These are phyloP conservation scores for Octonoba sinensis DNA, from an alignment of 2,888 invertebrate species.

Conservation along the genomic window DNA sequence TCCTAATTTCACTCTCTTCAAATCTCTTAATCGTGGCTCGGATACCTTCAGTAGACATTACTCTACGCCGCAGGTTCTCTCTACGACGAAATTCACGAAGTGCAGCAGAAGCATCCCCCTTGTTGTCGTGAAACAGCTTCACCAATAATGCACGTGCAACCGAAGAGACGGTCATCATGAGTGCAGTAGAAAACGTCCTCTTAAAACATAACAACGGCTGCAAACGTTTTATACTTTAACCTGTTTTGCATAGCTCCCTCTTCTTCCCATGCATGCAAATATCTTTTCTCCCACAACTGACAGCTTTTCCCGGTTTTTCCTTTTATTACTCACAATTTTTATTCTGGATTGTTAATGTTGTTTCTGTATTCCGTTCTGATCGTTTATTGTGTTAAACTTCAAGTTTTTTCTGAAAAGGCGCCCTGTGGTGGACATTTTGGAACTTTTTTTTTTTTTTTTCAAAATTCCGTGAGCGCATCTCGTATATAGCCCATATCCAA, in stretches of 20 bases:
- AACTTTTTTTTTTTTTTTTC: neutral
- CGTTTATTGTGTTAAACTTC: neutral
- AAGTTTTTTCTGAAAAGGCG: neutral
- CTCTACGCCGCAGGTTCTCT: constrained; percentile 3
- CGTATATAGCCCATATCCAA: too few species aligned
- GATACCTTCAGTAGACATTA: constrained; percentile 9
- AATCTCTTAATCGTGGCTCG: constrained; percentile 2
- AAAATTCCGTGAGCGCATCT: too few species aligned
- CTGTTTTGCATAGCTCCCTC: neutral
- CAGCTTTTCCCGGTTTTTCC: neutral
- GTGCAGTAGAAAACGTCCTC: neutral
- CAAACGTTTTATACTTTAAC: constrained; percentile 5
- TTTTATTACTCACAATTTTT: neutral
- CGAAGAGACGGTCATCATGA: constrained; percentile 2
- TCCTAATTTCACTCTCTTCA: neutral
- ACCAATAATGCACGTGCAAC: constrained; percentile 6
- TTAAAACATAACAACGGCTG: constrained; percentile 2
- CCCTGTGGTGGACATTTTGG: neutral
- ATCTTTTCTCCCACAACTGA: neutral
- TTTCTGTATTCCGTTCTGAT: neutral
- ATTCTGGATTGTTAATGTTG: neutral
- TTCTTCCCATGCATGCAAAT: neutral
- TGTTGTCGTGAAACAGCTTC: constrained; percentile 14
- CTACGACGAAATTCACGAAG: neutral
- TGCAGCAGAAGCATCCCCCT: constrained; percentile 2